Base-by-base conservation (phyloP, 2,888 invertebrate genomes). In the Molorchus minor region DNA sequence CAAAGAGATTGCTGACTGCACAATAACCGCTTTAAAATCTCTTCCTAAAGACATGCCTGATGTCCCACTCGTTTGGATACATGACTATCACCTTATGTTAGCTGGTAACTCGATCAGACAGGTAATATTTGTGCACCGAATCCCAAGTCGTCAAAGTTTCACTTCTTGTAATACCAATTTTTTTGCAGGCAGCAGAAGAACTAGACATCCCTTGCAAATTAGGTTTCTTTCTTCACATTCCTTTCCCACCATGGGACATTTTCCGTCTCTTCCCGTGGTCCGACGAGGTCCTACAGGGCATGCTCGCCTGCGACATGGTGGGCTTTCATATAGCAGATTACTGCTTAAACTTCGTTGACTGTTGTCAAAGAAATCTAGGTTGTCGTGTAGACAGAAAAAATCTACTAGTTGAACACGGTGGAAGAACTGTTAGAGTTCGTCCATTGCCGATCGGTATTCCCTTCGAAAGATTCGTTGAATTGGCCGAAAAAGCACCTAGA, bases 191-290 rank as follows among this genome's bases (percentile, higher is more conserved):
- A 13, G 91, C 90, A 0, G 93, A 93, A 71, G 92, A 93, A 72
- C 88, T 88, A 69, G 86, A 88, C 57, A 82, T 94, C 17, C 85
- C 87, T 61, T 90, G 89, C 75, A 93, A 93, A 77, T 81, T 96
- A 65, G 95, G 94, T 20, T 96, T 96, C 83, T 96, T 96, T 81
- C 84, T 96, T 61, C 96, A 96, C 81, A 96, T 96, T 74, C 96
- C 96, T 0, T 96, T 96, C 80, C 95, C 95, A 10, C 91, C 95
- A 10, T 96, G 95, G 93, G 96, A 96, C 75, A 94, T 95, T 68
- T 94, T 93, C 80, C 85, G 94, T 61, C 83, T 95, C 47, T 91
- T 96, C 73, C 94, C 94, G 1, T 94, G 94, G 93, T 91, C 93
- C n/a, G 94, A 94, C 80, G 95, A 95, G 82, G 90, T 96, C 54